Evolutionary conservation across 2,113 vertebrate genomes (phyloP), one percentile per base, ranked within the genome.

Genomic region (Zosterops lateralis): DNA sequence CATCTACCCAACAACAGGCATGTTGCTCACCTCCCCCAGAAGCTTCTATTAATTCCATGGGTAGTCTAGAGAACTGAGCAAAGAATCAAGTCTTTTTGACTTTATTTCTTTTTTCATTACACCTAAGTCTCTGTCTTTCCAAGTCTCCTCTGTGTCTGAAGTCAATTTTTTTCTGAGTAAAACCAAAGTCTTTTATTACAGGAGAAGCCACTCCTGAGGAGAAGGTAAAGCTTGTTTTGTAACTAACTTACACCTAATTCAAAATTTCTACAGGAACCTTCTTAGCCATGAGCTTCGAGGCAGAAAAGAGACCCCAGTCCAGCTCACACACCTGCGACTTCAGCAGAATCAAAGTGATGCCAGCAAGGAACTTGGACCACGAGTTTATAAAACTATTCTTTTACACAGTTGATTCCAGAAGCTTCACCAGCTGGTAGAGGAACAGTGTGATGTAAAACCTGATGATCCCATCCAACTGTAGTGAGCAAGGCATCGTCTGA

Each of bases 391-490:
- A 87, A 94, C 95, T 98, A 98, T 87, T 97, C 96, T 12, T 95
- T 95, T 56, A 95, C 95, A 94, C 84, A 96, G 74, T 97, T 96
- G 45, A 92, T 87, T 92, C 78, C 95, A 81, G 96, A 82, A 74
- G 91, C 78, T 78, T 97, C 77, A 48, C 91, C 95, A 60, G 93
- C 91, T 31, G 97, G 97, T 24, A 87, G 19, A 24, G 94, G 96
- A 54, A 99, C 91, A 8, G 95, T 95, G 95, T 99, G 99, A 96
- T 99, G 99, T 64, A 99, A 97, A 90, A 99, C 99, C 68, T 98
- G 98, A 90, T 99, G 99, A 96, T 99, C 99, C 99, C 99, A 99
- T 86, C 99, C 99, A 50, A 98, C 98, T 3, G 99, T 99, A 9
- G 98, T 99, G 68, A 99, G 97, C 28, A 98, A 97, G 93, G 97